Evolutionary conservation across 2,888 invertebrate species (phyloP).

Genomic region (Brassicogethes aeneus): DNA sequence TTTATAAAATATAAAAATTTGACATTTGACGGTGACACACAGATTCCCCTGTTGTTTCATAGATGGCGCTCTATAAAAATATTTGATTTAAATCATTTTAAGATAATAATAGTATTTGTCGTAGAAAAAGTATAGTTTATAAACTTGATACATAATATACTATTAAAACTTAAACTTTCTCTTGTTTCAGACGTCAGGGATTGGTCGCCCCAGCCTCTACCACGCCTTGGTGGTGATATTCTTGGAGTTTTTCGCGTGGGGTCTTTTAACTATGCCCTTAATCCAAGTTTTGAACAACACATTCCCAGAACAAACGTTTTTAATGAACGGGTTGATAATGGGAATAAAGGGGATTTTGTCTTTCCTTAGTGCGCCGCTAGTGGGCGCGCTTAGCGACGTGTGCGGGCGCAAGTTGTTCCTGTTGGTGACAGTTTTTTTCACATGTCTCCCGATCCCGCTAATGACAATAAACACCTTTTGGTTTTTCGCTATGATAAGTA

Average conservation of each 20-base stretch:
- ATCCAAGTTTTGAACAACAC: conserved; percentile 91
- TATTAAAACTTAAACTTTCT: not conserved
- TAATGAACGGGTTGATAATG: conserved; percentile 99
- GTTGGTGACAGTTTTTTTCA: conserved; percentile 95
- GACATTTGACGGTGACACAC: no score
- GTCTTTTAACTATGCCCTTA: conserved; percentile 94
- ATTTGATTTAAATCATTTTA: no score
- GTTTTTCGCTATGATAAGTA: conserved; percentile 98
- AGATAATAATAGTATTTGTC: no score
- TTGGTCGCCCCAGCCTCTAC: conserved; percentile 92
- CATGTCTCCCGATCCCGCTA: conserved; percentile 96
- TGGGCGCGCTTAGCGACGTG: conserved; percentile 92
- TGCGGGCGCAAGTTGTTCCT: conserved; percentile 98
- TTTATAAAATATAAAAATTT: no score
- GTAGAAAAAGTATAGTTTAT: no score
- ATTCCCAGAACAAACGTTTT: conserved; percentile 97
- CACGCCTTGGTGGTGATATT: conserved; percentile 99
- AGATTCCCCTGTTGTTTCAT: no score
- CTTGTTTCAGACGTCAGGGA: conserved; percentile 63
- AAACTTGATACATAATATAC: no score
- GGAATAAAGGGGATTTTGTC: conserved; percentile 83
- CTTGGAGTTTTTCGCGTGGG: conserved; percentile 99
- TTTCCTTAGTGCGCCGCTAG: conserved; percentile 85
- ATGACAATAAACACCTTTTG: conserved; percentile 94
- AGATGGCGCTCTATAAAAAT: no score